Evolutionary conservation across 1,140 invertebrate species (phyloP).

Genomic region (Aphelenchoides avenae): DNA sequence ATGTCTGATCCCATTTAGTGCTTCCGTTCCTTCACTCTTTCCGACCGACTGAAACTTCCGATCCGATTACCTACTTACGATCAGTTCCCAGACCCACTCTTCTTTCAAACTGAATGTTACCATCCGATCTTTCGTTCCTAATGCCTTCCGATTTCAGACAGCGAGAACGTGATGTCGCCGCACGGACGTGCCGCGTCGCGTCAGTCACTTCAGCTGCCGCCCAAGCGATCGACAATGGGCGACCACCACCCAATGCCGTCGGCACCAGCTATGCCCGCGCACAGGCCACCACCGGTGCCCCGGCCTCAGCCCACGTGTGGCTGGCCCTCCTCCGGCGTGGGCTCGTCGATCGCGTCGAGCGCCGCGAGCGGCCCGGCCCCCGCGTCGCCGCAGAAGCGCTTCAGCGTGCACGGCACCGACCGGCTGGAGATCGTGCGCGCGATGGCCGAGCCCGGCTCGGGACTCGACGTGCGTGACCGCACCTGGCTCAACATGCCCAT

Average conservation of each 20-base stretch:
- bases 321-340: constrained; percentile 16
- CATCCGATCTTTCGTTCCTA: background rate
- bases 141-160: background rate
- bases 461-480: background rate
- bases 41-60: no score
- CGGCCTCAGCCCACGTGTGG: constrained; percentile 3
- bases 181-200: background rate
- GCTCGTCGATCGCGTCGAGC: constrained; percentile 14
- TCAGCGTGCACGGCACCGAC: constrained; percentile 1
- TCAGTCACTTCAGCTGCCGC: background rate
- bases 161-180: background rate
- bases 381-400: background rate
- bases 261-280: background rate
- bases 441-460: constrained; percentile 1
- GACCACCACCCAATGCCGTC: background rate
- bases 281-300: background rate
- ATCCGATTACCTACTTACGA: no score
- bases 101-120: constrained; percentile 7
- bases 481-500: no score
- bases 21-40: no score
- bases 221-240: no score
- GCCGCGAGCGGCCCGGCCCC: background rate
- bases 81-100: background rate
- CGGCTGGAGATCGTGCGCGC: background rate
- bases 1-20: no score